Evolutionary conservation across 2,888 invertebrate species (phyloP).

Genomic region (Apamea anceps): DNA sequence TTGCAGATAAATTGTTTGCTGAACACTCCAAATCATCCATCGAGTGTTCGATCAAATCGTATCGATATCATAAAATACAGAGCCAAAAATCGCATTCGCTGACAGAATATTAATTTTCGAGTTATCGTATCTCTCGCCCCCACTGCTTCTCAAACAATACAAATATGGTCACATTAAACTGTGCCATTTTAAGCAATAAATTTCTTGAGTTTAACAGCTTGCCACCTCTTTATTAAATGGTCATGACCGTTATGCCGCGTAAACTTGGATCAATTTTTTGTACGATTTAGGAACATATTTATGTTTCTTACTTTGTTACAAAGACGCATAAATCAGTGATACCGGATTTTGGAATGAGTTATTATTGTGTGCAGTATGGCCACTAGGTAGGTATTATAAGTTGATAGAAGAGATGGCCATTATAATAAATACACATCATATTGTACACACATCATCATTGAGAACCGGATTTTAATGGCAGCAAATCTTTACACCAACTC

Average conservation of each 20-base stretch:
- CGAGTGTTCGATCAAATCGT: constrained; percentile 75
- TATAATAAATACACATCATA: constrained; percentile 19
- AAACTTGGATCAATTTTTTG: constrained; percentile 42
- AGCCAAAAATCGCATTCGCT: constrained; percentile 82
- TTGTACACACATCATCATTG: too few species aligned
- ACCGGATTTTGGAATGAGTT: constrained; percentile 47
- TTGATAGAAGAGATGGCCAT: constrained; percentile 1
- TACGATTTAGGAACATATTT: constrained; percentile 27
- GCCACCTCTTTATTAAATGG: constrained; percentile 79
- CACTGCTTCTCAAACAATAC: constrained; percentile 80
- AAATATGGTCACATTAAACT: constrained; percentile 81
- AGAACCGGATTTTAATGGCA: not conserved
- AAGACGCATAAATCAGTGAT: constrained; percentile 47
- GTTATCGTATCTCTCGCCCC: constrained; percentile 78
- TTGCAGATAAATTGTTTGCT: constrained; percentile 76
- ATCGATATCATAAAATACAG: constrained; percentile 84
- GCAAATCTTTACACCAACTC: not conserved
- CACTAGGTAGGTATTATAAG: constrained; percentile 2
- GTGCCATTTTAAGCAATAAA: constrained; percentile 81
- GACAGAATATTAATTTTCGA: constrained; percentile 88
- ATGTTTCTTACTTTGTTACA: constrained; percentile 38
- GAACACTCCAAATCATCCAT: constrained; percentile 75
- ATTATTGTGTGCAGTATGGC: constrained; percentile 37
- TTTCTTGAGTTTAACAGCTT: constrained; percentile 77
- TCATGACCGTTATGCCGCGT: constrained; percentile 55